Conservation (phyloP, 2,888 invertebrate species). For the Priocnemis perturbator region DNA sequence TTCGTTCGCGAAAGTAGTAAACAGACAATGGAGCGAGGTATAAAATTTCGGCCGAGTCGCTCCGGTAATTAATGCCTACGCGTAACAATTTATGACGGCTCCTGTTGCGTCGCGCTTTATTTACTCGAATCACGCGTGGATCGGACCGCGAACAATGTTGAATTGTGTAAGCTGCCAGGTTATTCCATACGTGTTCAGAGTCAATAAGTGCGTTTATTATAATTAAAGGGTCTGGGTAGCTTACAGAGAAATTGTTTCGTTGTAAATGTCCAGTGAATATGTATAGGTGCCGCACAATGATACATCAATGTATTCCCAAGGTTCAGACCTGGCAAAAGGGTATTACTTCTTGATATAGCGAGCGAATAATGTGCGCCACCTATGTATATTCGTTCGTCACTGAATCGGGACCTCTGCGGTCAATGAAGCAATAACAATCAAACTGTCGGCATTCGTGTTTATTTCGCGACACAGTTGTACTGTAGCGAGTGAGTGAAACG, state of each 20-base stretch:
- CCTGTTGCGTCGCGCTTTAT: too few relatives aligned
- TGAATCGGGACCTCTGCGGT: slow-evolving; percentile 27
- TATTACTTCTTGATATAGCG: neutral
- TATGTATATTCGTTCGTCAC: neutral
- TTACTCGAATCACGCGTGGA: too few relatives aligned
- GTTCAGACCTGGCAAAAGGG: neutral
- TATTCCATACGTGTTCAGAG: too few relatives aligned
- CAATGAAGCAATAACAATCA: slow-evolving; percentile 44
- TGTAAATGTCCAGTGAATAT: too few relatives aligned
- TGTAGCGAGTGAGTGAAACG: slow-evolving; percentile 37
- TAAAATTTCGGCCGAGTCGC: neutral
- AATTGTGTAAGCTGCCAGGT: too few relatives aligned
- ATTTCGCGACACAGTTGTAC: slow-evolving; percentile 14
- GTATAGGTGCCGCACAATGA: too few relatives aligned
- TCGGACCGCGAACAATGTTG: too few relatives aligned
- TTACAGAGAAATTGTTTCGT: too few relatives aligned
- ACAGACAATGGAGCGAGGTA: neutral
- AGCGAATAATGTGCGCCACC: too few relatives aligned
- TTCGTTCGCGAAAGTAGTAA: neutral
- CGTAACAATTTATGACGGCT: neutral
- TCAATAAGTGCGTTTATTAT: too few relatives aligned
- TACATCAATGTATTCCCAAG: too few relatives aligned
- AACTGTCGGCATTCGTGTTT: slow-evolving; percentile 30
- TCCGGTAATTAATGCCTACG: neutral
- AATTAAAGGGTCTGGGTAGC: too few relatives aligned